Evolutionary conservation across 2,113 vertebrate genomes (phyloP).

Genomic region (Pachypanchax playfairii): DNA sequence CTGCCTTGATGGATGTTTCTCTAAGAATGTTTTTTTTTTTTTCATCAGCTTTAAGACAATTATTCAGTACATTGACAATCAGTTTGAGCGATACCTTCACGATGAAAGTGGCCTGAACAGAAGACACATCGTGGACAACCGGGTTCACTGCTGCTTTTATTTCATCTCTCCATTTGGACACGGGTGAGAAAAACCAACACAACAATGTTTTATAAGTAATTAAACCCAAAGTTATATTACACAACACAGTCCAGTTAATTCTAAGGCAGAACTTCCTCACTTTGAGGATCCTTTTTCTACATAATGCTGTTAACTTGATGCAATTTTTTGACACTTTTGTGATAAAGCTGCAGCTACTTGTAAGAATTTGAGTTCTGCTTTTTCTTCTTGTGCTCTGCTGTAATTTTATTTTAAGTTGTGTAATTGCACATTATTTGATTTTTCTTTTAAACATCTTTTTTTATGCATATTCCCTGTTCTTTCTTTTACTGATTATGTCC

Average conservation of each 20-base stretch:
- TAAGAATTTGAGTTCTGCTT: background rate
- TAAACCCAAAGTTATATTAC: background rate
- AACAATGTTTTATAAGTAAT: background rate
- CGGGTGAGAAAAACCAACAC: constrained; percentile 74
- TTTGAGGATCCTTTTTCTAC: background rate
- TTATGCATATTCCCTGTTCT: background rate
- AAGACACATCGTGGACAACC: constrained; percentile 89
- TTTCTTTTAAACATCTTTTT: background rate
- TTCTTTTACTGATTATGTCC: background rate
- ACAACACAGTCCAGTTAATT: background rate
- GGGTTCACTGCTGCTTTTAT: constrained; percentile 92
- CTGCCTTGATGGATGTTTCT: no score
- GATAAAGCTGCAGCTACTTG: background rate
- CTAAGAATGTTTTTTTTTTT: constrained; percentile 4
- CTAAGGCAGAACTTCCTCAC: background rate
- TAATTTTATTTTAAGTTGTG: background rate
- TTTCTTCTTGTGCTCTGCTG: background rate
- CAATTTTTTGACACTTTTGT: background rate
- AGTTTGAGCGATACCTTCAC: constrained; percentile 88
- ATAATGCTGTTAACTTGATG: no score
- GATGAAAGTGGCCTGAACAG: constrained; percentile 90
- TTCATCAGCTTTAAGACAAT: constrained; percentile 87
- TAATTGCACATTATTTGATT: background rate
- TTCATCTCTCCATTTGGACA: constrained; percentile 94
- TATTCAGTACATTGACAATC: constrained; percentile 90